Evolutionary conservation across 2,113 vertebrate genomes (phyloP), one percentile per base, ranked within the genome.

Genomic region (Grantiella picta): DNA sequence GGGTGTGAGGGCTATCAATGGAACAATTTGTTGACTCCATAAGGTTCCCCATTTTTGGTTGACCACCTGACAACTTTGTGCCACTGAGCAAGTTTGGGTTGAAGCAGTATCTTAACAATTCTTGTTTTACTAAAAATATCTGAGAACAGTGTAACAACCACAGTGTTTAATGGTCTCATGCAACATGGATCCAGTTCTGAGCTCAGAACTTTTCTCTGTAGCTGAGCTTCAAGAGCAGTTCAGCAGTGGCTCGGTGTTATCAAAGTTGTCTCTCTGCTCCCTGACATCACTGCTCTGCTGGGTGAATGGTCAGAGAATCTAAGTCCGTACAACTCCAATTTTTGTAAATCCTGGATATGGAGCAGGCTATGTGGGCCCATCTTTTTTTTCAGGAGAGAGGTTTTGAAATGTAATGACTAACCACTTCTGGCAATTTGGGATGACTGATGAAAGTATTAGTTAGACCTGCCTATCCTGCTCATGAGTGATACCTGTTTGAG

Each of bases 201-300:
- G 19, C 25, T 73, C 61, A 27, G 40, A 71, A 28, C 36, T 57
- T 69, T 65, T 22, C 3, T 79, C 18, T 5, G 2, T 15, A 27
- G 31, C 25, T 76, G 44, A 77, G 19, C 15, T 77, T 63, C 63
- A 28, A 33, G 27, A 1, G 1, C 1, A 5, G 20, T 25, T 57
- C 6, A 2, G 12, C 31, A 25, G 1, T 4, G 50, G 8, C 25
- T 79, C 0, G 0, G 2, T 49, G 5, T 47, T 45, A 47, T 38
- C 27, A 40, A 22, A 59, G 36, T 24, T 14, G 11, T 66, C 15
- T 52, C 38, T 82, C 8, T 2, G 36, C 38, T 63, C 35, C 59
- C 11, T 45, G 52, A 10, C 25, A 40, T 33, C 31, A 2, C 38
- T 83, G 33, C 33, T 89, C 33, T 65, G 16, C 59, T 86, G 28